phyloP scores from a whole-genome alignment of 2,888 invertebrate species.

The Tinea pellionella region DNA sequence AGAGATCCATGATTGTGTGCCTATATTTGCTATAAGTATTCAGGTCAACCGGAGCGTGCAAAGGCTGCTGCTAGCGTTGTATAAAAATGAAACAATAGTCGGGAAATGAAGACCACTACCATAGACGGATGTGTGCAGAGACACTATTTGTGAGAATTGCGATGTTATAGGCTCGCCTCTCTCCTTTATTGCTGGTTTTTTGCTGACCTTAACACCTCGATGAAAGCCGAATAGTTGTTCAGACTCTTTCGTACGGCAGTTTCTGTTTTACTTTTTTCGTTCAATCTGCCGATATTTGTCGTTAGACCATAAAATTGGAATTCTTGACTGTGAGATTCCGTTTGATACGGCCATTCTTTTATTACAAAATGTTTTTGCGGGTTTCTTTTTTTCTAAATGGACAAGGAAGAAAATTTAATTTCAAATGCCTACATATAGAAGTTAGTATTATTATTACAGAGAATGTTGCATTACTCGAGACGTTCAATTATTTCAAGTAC shows the following conservation, averaged over 20 bases:
- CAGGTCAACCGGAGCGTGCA: constrained; percentile 40
- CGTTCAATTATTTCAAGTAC: neutral
- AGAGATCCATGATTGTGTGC: constrained; percentile 3
- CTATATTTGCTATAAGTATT: constrained; percentile 25
- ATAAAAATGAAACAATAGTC: constrained; percentile 48
- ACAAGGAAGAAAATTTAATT: neutral
- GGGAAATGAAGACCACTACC: constrained; percentile 36
- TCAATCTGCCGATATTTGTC: constrained; percentile 3
- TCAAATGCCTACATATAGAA: neutral
- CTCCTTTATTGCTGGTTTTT: constrained; percentile 29
- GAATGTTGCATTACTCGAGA: neutral
- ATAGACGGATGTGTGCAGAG: constrained; percentile 15
- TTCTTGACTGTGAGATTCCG: constrained; percentile 2
- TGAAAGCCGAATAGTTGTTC: constrained; percentile 24
- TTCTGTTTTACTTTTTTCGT: neutral
- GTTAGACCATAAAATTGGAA: constrained; percentile 13
- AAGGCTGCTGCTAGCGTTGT: constrained; percentile 24
- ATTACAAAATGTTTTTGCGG: neutral
- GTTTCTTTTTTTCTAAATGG: neutral
- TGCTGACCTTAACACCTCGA: constrained; percentile 29
- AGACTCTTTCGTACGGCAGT: constrained; percentile 3
- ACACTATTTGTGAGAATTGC: constrained; percentile 19
- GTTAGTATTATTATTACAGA: neutral
- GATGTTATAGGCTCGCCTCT: constrained; percentile 23
- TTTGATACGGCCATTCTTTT: neutral